These are phyloP conservation scores for Cephalophus harveyi DNA, from an alignment of 2,113 vertebrate species.

Conservation along the genomic window DNA sequence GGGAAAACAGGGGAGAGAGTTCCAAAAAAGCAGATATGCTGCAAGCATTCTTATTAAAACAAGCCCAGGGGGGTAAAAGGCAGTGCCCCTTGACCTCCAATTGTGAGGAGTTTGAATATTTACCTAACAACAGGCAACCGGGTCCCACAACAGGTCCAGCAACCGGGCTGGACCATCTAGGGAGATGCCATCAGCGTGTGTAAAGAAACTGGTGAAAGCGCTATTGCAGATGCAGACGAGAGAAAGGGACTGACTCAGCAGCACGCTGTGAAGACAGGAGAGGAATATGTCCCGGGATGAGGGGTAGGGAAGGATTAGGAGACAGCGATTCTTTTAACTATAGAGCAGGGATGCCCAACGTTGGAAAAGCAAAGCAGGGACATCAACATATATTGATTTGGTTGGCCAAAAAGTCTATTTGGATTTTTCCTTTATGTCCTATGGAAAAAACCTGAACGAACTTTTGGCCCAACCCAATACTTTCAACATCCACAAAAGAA, in stretches of 20 bases:
- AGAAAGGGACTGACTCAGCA: background rate
- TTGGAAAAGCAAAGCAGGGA: background rate
- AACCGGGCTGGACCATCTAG: background rate
- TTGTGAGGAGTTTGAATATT: background rate
- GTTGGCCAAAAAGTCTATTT: background rate
- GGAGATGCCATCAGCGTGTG: background rate
- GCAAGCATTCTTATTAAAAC: background rate
- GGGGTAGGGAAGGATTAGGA: background rate
- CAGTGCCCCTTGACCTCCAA: background rate
- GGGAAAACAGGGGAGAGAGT: background rate
- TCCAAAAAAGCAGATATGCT: background rate
- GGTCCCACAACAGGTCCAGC: background rate
- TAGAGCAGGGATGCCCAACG: background rate
- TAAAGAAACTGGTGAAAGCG: background rate
- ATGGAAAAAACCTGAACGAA: background rate
- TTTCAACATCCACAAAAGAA: background rate
- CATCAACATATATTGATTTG: background rate
- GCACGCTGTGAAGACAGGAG: background rate
- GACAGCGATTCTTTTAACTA: background rate
- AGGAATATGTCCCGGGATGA: background rate
- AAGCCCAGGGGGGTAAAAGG: background rate
- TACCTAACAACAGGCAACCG: background rate
- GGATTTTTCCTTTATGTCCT: background rate
- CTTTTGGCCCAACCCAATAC: background rate
- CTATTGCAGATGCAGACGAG: too few species aligned